Base-by-base conservation (phyloP, 2,113 vertebrate species). In the Synchiropus splendidus region DNA sequence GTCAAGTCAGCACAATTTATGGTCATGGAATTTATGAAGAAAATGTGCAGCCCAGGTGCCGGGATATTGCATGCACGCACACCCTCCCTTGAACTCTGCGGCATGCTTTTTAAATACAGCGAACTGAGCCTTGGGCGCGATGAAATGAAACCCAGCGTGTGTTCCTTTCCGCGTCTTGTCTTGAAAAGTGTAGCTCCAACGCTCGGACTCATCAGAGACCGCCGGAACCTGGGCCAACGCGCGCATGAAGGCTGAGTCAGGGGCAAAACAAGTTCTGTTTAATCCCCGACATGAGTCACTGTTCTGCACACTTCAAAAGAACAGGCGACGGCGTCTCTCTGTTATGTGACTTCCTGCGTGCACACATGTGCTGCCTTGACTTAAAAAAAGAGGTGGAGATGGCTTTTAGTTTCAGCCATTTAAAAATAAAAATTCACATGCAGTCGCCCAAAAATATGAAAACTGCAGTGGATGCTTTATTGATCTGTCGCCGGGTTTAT, bases 261-360 rank as follows among this genome's bases (percentile, higher is more conserved):
- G 21, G 21, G 8, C 8, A 52, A 45, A 62, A 45, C 62, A 53
- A 60, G 61, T 45, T 33, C 12, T 14, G 15, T 59, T 41, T 54
- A 65, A 55, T 76, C 45, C 39, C 12, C 17, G 10, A 9, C 65
- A 51, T 18, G 47, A 35, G 17, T 51, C 11, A 48, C 10, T 18
- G 18, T 42, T 36, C 51, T 34, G 33, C 10, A 40, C 42, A 14
- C 46, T 48, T 63, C 21, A 33, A 41, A 43, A 49, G 12, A n/a
- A n/a, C n/a, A n/a, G n/a, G n/a, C n/a, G n/a, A n/a, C n/a, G n/a
- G n/a, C n/a, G n/a, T n/a, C n/a, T n/a, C n/a, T n/a, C n/a, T n/a
- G n/a, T n/a, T n/a, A n/a, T n/a, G n/a, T n/a, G n/a, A n/a, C n/a
- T n/a, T n/a, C n/a, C n/a, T n/a, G n/a, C n/a, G n/a, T n/a, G n/a